These are phyloP conservation scores for Hemichromis elongatus DNA, from an alignment of 2,113 vertebrate genomes.

Conservation along the genomic window DNA sequence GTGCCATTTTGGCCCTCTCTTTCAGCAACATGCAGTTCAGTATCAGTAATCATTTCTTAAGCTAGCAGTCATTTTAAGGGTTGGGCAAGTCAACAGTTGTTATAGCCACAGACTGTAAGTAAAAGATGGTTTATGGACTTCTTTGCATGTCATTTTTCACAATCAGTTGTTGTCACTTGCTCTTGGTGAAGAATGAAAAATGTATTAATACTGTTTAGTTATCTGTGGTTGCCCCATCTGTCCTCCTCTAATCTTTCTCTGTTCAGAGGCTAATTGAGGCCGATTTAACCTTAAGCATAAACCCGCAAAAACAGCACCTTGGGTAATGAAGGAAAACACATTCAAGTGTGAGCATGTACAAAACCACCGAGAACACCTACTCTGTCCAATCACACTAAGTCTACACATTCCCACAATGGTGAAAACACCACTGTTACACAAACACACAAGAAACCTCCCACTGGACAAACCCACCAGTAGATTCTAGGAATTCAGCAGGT, in stretches of 20 bases:
- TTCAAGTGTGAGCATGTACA: neutral
- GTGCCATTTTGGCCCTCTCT: neutral
- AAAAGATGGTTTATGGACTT: neutral
- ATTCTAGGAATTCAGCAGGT: constrained; percentile 56
- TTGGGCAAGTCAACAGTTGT: neutral
- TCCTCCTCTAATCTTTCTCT: neutral
- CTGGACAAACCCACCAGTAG: constrained; percentile 29
- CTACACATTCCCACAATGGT: neutral
- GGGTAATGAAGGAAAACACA: neutral
- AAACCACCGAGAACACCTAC: neutral
- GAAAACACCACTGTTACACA: neutral
- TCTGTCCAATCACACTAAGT: neutral
- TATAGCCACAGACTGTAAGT: neutral
- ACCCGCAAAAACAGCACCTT: neutral
- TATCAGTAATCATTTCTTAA: neutral
- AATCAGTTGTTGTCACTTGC: neutral
- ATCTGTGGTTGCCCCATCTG: neutral
- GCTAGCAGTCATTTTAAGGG: neutral
- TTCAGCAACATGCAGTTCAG: neutral
- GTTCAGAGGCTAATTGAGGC: neutral
- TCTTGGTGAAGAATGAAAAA: neutral
- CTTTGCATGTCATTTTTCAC: neutral
- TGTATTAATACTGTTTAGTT: neutral
- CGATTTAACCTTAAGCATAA: constrained; percentile 34
- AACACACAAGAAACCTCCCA: constrained; percentile 30